Base-by-base conservation (phyloP, 2,888 invertebrate species). In the Parthenolecanium corni region DNA sequence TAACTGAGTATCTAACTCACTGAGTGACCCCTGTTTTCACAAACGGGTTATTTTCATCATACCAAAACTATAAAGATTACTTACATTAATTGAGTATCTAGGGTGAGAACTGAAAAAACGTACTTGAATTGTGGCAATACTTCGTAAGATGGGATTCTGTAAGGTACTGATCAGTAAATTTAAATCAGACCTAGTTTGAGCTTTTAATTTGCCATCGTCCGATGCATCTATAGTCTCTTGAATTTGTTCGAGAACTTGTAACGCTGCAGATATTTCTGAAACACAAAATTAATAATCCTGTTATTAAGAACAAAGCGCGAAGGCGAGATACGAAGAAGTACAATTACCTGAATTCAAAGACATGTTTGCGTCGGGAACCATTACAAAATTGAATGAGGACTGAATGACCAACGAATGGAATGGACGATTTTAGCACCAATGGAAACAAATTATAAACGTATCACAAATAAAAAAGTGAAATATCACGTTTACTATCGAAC, bases 131-230 rank as follows among this genome's bases (percentile, higher is more conserved):
- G 88, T 89, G 18, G 91, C 87, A 70, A 94, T 88, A 71, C 89
- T 89, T 67, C 87, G 82, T 70, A 95, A 85, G 61, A 94, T 88
- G 2, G 94, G 94, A 76, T 92, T 92, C 71, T 92, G 65, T 25
- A 66, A 57, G 12, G 69, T 66, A 12, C 68, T 68, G 24, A 70
- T 70, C 2, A 70, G 63, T 18, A 70, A 66, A 56, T 69, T 69
- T 42, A 70, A 66, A 65, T 70, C 70, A 52, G 68, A 69, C 51
- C 66, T 66, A 75, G 72, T 80, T 69, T 80, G 80, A 64, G 78
- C 79, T 76, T 88, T 86, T 65, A 89, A 74, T 73, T 89, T 89
- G 0, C 85, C 82, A 75, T 90, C 89, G 70, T 88, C 88, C 67
- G 85, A 82, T 70, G 88, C 86, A 72, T 89, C 87, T 42, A 93